Conservation (phyloP, 2,113 vertebrate genomes). For the Kryptolebias marmoratus region DNA sequence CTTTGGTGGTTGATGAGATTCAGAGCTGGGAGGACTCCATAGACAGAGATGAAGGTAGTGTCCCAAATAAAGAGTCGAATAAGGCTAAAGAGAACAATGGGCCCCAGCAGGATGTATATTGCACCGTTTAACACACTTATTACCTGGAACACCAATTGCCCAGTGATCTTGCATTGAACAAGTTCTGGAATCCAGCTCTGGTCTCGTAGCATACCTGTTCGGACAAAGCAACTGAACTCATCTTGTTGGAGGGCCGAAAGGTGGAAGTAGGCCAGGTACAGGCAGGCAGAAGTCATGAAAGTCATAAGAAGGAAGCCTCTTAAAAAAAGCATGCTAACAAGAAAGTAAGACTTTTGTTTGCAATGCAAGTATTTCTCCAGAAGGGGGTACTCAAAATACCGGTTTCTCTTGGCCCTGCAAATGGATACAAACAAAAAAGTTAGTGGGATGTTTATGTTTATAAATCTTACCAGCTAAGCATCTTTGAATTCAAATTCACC, state of each 20-base stretch:
- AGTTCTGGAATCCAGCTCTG: conserved; percentile 82
- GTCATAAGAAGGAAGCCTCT: conserved; percentile 88
- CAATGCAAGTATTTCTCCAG: conserved; percentile 92
- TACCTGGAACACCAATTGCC: conserved; percentile 90
- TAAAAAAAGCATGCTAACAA: conserved; percentile 89
- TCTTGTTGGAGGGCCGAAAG: conserved; percentile 90
- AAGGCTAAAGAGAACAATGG: conserved; percentile 88
- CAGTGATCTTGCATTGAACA: conserved; percentile 91
- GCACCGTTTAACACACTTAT: conserved; percentile 86
- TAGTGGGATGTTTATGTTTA: conserved; percentile 21
- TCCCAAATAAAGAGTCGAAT: conserved; percentile 93
- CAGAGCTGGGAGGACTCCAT: conserved; percentile 93
- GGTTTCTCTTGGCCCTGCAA: conserved; percentile 89
- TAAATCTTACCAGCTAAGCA: conserved; percentile 1
- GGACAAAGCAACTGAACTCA: conserved; percentile 93
- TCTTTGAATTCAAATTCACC: neutral
- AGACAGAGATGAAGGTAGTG: conserved; percentile 89
- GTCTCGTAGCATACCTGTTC: conserved; percentile 82
- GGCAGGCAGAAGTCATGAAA: conserved; percentile 87
- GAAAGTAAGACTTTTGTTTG: conserved; percentile 89
- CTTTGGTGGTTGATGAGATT: conserved; percentile 88
- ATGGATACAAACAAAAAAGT: conserved; percentile 14
- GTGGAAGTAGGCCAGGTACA: conserved; percentile 94
- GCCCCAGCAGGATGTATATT: conserved; percentile 86
- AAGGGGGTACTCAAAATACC: conserved; percentile 96